Percentiles rank a stretch among this genome's conserved stretches.
Evolutionary conservation across 2,797 vertebrate genomes (phyloP).

Genomic region (Tachyglossus aculeatus): DNA sequence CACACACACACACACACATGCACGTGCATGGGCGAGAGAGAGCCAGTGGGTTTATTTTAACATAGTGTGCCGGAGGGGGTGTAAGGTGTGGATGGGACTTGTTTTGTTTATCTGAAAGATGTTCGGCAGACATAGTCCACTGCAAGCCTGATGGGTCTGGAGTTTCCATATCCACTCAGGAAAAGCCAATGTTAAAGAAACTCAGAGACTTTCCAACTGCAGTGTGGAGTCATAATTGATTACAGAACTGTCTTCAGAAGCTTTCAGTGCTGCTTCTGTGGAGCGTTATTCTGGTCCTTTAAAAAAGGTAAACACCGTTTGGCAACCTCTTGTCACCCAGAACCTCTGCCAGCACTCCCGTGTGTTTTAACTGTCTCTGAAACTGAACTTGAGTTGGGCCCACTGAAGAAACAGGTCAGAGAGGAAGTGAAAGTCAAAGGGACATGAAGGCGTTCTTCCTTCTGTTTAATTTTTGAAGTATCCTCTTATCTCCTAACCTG

Average conservation of each 20-base stretch:
- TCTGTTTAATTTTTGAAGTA: not conserved
- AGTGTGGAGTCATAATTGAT: slow-evolving; percentile 20
- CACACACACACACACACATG: not conserved
- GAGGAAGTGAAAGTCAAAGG: not conserved
- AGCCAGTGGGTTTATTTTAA: slow-evolving; percentile 3
- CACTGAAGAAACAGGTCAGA: not conserved
- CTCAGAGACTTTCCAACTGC: slow-evolving; percentile 30
- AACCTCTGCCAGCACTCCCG: not conserved
- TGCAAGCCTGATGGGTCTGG: slow-evolving; percentile 29
- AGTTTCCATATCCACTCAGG: slow-evolving; percentile 30
- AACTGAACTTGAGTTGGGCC: not conserved
- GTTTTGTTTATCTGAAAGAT: slow-evolving; percentile 5
- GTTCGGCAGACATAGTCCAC: slow-evolving; percentile 4
- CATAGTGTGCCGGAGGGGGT: not conserved
- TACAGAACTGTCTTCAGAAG: slow-evolving; percentile 20
- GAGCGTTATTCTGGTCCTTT: slow-evolving; percentile 28
- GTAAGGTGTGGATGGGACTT: not conserved
- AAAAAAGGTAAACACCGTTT: slow-evolving; percentile 21
- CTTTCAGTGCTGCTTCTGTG: slow-evolving; percentile 29
- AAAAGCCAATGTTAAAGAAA: slow-evolving; percentile 23
- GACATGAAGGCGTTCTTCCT: not conserved
- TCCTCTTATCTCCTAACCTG: not conserved
- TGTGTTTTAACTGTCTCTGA: not conserved
- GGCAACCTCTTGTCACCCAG: not conserved
- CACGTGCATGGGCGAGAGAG: too few species aligned